Base-by-base conservation (phyloP, 2,113 vertebrate genomes). In the Chamaea fasciata region DNA sequence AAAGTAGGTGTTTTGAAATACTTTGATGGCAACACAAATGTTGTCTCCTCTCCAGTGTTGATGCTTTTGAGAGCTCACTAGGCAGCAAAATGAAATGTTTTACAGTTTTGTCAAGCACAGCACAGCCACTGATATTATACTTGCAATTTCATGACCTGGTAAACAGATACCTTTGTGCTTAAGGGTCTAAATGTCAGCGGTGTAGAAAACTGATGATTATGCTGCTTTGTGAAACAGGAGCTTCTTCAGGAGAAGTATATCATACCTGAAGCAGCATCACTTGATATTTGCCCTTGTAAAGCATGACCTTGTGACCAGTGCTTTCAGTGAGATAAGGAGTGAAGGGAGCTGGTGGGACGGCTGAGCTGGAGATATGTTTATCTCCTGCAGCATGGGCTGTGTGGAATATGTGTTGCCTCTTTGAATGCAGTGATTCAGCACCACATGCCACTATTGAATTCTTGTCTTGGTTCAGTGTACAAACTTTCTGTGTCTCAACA, bases 141-240 rank as follows among this genome's bases (percentile, higher is more conserved):
- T 90, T 86, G 91, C 89, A 94, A 90, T 97, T 97, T 96, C 94
- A 93, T 96, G 94, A 96, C 74, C 95, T 78, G 83, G 87, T 92
- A 96, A 96, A 81, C 93, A 77, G 82, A 95, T 83, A 85, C 77
- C 52, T 96, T 89, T 95, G 93, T 95, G 80, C 87, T 76, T 56
- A 69, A 55, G 69, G 83, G 77, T 93, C 85, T 85, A 42, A 87
- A 79, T 87, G 85, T 69, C 95, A 94, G 77, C 4, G 2, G 65
- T 59, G 91, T 92, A 92, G 89, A 90, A 97, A 96, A 74, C 19
- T 3, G 80, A 79, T 86, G 92, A 91, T 96, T 55, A 50, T 68
- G 59, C 85, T 83, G 55, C 41, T 88, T 89, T 89, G 62, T 86
- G 95, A 88, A 96, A 95, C 11, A 76, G 82, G 31, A 90, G 41